Evolutionary conservation across 2,888 invertebrate species (phyloP).

Genomic region (Conistra vaccinii): DNA sequence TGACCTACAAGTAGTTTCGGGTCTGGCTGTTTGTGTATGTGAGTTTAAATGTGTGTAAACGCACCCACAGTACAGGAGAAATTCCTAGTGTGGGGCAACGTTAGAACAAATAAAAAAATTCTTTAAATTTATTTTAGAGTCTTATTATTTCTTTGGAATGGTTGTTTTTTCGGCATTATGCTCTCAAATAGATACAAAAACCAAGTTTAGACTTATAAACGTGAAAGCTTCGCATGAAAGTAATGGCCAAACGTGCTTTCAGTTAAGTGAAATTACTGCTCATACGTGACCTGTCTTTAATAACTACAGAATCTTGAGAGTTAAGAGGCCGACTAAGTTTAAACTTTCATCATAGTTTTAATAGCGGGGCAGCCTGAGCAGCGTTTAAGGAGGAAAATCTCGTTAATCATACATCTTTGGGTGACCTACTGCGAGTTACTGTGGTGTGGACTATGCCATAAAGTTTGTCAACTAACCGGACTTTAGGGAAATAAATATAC

Average conservation of each 20-base stretch:
- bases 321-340: background rate
- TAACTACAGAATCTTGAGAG: slow-evolving; percentile 11
- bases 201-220: background rate
- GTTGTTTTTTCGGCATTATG: background rate
- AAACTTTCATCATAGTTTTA: slow-evolving; percentile 11
- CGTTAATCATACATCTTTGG: background rate
- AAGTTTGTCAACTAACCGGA: background rate
- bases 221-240: background rate
- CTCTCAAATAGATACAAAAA: background rate
- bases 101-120: too few relatives aligned
- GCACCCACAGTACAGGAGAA: too few relatives aligned
- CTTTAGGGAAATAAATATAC: background rate
- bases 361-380: background rate
- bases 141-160: background rate
- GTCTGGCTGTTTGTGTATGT: too few relatives aligned
- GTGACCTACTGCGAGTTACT: background rate
- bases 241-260: slow-evolving; percentile 7
- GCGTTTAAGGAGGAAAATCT: background rate
- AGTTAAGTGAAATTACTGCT: background rate
- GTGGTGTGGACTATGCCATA: background rate
- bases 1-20: too few relatives aligned
- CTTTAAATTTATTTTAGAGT: too few relatives aligned
- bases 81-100: too few relatives aligned
- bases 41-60: too few relatives aligned
- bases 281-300: slow-evolving; percentile 13